Percentiles rank a stretch among this genome's conserved stretches.
Evolutionary conservation across 2,113 vertebrate genomes (phyloP).

Genomic region (Ceyx margarethae): DNA sequence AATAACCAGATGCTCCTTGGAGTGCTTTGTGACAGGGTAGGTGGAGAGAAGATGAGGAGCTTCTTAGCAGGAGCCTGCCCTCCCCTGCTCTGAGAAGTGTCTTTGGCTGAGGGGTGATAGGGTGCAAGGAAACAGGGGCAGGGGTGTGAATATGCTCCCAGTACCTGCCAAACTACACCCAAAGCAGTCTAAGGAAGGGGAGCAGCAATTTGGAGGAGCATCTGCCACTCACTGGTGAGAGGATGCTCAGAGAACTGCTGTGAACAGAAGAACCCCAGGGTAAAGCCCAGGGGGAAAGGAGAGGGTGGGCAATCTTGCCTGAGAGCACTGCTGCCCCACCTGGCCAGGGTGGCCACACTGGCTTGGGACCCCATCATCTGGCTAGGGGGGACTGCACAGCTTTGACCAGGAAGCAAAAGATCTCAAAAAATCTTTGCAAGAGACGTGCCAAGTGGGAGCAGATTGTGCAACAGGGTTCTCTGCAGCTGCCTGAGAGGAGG

Average conservation of each 20-base stretch:
- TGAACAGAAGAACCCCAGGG: neutral
- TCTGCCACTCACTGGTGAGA: rapidly evolving
- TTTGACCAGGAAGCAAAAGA: rapidly evolving
- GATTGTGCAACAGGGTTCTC: neutral
- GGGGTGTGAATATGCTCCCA: neutral
- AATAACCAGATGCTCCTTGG: neutral
- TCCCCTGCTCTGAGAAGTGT: neutral
- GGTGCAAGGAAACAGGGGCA: neutral
- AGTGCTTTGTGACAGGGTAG: neutral
- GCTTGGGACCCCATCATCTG: rapidly evolving
- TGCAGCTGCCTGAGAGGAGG: neutral
- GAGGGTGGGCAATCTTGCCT: neutral
- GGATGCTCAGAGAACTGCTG: neutral
- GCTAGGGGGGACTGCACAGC: rapidly evolving
- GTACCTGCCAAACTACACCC: rapidly evolving
- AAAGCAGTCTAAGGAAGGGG: neutral
- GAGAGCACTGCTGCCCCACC: rapidly evolving
- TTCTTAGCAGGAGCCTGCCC: neutral
- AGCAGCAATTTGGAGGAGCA: neutral
- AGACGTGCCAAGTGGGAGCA: rapidly evolving
- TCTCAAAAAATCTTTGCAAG: too few species aligned
- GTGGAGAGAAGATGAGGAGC: neutral
- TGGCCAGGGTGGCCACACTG: rapidly evolving
- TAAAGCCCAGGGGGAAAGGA: neutral
- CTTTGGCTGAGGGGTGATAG: neutral